A percentile compares a stretch with the other conserved stretches of the same genome.
phyloP scores from a whole-genome alignment of 2,888 invertebrate genomes.

The Drosophila neonasuta region DNA sequence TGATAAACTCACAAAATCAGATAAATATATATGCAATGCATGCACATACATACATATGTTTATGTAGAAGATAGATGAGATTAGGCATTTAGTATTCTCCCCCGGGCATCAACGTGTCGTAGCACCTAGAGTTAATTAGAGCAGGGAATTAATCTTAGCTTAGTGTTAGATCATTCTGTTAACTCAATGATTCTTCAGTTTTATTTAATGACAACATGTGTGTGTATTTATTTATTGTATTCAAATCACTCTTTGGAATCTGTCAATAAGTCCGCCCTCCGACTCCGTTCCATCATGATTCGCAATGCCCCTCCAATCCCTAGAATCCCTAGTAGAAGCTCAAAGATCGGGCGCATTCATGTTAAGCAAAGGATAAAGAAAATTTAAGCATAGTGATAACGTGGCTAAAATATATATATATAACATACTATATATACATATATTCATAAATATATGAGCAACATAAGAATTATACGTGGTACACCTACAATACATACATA shows the following conservation, averaged over 20 bases:
- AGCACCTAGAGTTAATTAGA: slow-evolving; percentile 17
- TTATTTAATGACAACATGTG: not conserved
- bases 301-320: slow-evolving; percentile 8
- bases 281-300: slow-evolving; percentile 19
- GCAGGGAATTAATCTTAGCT: slow-evolving; percentile 15
- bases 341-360: slow-evolving; percentile 40
- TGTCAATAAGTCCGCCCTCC: slow-evolving; percentile 36
- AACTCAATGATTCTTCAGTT: not conserved
- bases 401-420: slow-evolving; percentile 50
- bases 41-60: not conserved
- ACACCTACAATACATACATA: slow-evolving; percentile 42
- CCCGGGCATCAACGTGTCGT: slow-evolving; percentile 7
- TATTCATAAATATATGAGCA: slow-evolving; percentile 49
- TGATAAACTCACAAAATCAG: slow-evolving; percentile 4
- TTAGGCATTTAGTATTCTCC: slow-evolving; percentile 44
- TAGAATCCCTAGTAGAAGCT: slow-evolving; percentile 47
- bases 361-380: slow-evolving; percentile 16
- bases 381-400: slow-evolving; percentile 60
- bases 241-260: slow-evolving; percentile 13
- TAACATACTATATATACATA: slow-evolving; percentile 17
- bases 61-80: slow-evolving; percentile 7
- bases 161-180: slow-evolving; percentile 5
- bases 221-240: slow-evolving; percentile 14
- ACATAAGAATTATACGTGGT: slow-evolving; percentile 54
- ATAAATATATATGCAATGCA: slow-evolving; percentile 8